phyloP scores from a whole-genome alignment of 2,888 invertebrate species.

The Petrophora chlorosata region DNA sequence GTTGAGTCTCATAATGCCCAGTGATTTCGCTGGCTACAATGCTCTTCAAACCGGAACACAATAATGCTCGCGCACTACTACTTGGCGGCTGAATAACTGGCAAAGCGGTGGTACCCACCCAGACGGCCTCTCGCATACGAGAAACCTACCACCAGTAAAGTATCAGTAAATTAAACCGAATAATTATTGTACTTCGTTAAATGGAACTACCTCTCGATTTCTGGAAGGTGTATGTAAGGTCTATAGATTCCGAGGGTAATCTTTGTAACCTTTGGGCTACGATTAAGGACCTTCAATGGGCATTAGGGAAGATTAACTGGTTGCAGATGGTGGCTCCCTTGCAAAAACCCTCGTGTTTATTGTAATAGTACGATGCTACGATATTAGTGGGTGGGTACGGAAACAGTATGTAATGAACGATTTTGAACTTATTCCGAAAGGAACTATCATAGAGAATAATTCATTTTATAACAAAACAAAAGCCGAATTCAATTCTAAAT shows the following conservation, averaged over 20 bases:
- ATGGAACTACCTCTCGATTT: slow-evolving; percentile 38
- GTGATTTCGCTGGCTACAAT: too few species aligned
- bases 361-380: background rate
- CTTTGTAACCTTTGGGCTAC: slow-evolving; percentile 40
- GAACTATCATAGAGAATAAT: too few species aligned
- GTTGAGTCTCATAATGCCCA: too few species aligned
- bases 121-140: too few species aligned
- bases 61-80: too few species aligned
- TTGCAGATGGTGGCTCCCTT: slow-evolving; percentile 55
- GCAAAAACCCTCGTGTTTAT: slow-evolving; percentile 11
- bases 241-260: slow-evolving; percentile 48
- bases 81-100: too few species aligned
- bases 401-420: background rate
- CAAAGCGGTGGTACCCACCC: too few species aligned
- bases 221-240: slow-evolving; percentile 4
- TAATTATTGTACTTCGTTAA: slow-evolving; percentile 25
- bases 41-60: too few species aligned
- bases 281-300: slow-evolving; percentile 56
- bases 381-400: background rate
- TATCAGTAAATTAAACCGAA: background rate
- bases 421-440: too few species aligned
- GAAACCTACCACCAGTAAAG: background rate
- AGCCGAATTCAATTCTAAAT: too few species aligned
- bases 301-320: slow-evolving; percentile 61
- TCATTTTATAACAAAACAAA: too few species aligned